Percentiles rank a stretch among this genome's conserved stretches.
Conservation (phyloP, 2,888 invertebrate species). For the Drosophila fulvimacula region DNA sequence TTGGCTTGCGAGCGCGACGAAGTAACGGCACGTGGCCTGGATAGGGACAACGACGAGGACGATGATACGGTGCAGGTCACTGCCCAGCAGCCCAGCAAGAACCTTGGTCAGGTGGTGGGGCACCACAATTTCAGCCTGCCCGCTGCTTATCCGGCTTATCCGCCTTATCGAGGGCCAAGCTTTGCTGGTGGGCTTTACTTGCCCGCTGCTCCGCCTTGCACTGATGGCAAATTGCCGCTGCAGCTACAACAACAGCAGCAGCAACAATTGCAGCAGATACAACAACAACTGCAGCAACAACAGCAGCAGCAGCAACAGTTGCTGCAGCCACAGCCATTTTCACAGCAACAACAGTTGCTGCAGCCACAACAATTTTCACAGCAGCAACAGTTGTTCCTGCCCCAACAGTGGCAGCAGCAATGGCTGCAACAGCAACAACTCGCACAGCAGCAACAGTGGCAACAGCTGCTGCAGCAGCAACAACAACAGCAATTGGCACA, state of each 20-base stretch:
- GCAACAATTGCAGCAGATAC: slow-evolving; percentile 23
- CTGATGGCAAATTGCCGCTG: slow-evolving; percentile 17
- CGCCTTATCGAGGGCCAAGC: slow-evolving; percentile 16
- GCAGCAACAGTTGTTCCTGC: neutral
- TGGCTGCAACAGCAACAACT: slow-evolving; percentile 3
- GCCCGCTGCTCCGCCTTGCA: slow-evolving; percentile 41
- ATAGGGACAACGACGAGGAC: slow-evolving; percentile 7
- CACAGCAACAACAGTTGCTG: slow-evolving; percentile 27
- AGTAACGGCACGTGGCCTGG: slow-evolving; percentile 52
- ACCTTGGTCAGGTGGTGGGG: slow-evolving; percentile 37
- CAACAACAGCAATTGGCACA: slow-evolving; percentile 8
- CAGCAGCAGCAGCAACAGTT: slow-evolving; percentile 38
- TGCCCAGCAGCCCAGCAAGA: slow-evolving; percentile 63
- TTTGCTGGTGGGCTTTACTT: slow-evolving; percentile 25
- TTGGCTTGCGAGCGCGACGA: slow-evolving; percentile 84
- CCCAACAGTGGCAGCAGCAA: slow-evolving; percentile 25
- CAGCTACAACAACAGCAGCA: slow-evolving; percentile 28
- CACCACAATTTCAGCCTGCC: slow-evolving; percentile 10
- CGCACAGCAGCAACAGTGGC: slow-evolving; percentile 14
- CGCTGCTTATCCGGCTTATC: slow-evolving; percentile 12
- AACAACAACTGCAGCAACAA: slow-evolving; percentile 14
- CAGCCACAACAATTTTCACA: slow-evolving; percentile 27
- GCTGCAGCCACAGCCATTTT: slow-evolving; percentile 18
- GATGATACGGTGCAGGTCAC: slow-evolving; percentile 65
- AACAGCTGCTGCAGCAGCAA: slow-evolving; percentile 13